Evolutionary conservation across 2,888 invertebrate genomes (phyloP).

Genomic region (Cephus rjabovi): DNA sequence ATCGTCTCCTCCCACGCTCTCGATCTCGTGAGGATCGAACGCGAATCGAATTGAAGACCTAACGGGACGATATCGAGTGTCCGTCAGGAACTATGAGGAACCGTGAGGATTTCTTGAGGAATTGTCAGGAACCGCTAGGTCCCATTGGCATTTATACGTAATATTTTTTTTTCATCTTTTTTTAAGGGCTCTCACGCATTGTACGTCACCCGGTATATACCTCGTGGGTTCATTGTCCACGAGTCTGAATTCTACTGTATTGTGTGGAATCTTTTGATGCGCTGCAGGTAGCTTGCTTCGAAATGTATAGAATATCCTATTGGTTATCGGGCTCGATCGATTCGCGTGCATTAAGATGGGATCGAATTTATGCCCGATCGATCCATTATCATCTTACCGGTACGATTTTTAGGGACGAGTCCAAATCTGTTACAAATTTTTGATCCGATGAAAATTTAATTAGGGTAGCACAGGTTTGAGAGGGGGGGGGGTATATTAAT

Average conservation of each 20-base stretch:
- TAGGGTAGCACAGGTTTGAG: neutral
- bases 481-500: neutral
- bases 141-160: neutral
- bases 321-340: neutral
- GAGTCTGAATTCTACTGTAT: neutral
- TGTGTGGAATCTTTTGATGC: neutral
- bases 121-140: conserved; percentile 3
- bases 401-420: neutral
- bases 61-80: conserved; percentile 62
- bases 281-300: neutral
- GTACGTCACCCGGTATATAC: conserved; percentile 11
- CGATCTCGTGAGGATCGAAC: conserved; percentile 34
- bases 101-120: conserved; percentile 24
- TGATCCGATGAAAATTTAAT: neutral
- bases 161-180: neutral
- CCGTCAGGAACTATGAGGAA: conserved; percentile 30
- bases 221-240: conserved; percentile 20
- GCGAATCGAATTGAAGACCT: conserved; percentile 48
- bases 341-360: neutral
- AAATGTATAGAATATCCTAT: neutral
- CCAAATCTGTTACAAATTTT: neutral
- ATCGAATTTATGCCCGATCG: neutral
- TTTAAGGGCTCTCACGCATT: neutral
- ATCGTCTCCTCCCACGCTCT: conserved; percentile 34
- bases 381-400: neutral